Evolutionary conservation across 2,797 vertebrate genomes (phyloP).

Genomic region (Simalia tracyae): DNA sequence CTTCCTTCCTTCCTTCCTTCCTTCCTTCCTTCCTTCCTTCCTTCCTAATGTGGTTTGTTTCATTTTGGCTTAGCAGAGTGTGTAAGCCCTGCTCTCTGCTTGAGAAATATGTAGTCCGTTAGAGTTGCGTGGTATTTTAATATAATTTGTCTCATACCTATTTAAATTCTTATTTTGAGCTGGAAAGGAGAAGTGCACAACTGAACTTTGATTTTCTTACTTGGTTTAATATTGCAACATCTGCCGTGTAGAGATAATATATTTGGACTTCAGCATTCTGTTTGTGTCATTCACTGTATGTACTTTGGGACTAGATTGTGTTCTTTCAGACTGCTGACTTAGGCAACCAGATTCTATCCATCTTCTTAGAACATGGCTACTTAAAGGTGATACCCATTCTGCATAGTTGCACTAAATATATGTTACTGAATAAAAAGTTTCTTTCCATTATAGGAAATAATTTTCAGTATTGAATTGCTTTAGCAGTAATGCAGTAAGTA

Average conservation of each 20-base stretch:
- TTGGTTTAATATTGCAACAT: neutral
- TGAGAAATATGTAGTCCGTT: neutral
- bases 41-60: neutral
- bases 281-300: neutral
- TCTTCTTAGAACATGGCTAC: neutral
- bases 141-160: neutral
- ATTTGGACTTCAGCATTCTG: constrained; percentile 7
- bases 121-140: neutral
- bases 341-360: neutral
- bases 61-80: neutral
- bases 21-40: neutral
- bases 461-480: neutral
- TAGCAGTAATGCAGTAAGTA: neutral
- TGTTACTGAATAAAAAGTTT: neutral
- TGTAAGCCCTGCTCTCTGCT: neutral
- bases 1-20: too few relatives aligned
- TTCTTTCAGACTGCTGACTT: constrained; percentile 6
- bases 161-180: neutral
- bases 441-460: neutral
- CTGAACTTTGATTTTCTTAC: constrained; percentile 14
- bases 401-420: neutral
- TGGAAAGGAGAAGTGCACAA: neutral
- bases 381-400: neutral
- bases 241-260: neutral
- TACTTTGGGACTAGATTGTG: neutral